Evolutionary conservation across 2,888 invertebrate species (phyloP).

Genomic region (Pachycephus smyrnensis): DNA sequence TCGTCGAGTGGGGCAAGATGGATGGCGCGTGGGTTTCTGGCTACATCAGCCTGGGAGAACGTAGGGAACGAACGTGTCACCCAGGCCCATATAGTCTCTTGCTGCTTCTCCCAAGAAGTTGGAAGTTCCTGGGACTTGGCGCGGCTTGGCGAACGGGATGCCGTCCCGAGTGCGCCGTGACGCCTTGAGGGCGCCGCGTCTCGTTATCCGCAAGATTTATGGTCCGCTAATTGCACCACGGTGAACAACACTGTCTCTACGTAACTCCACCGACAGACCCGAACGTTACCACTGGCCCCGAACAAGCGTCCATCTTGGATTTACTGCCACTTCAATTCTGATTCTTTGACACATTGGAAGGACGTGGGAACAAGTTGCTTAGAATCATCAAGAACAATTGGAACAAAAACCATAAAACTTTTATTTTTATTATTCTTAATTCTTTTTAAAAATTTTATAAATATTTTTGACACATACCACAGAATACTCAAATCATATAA

Average conservation of each 20-base stretch:
- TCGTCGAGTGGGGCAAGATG: conserved; percentile 58
- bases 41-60: conserved; percentile 39
- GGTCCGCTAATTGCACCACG: conserved; percentile 64
- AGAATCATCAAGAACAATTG: neutral
- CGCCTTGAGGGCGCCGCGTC: conserved; percentile 66
- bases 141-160: conserved; percentile 45
- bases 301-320: conserved; percentile 5
- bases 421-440: too few species aligned
- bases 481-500: neutral
- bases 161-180: conserved; percentile 50
- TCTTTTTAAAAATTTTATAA: too few species aligned
- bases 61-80: conserved; percentile 12
- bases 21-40: conserved; percentile 56
- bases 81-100: neutral
- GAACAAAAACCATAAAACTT: too few species aligned
- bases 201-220: conserved; percentile 65
- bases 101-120: conserved; percentile 1
- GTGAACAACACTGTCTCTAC: conserved; percentile 50
- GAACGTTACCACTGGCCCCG: conserved; percentile 8
- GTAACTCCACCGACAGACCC: conserved; percentile 30
- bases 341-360: neutral
- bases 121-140: conserved; percentile 46
- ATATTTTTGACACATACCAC: too few species aligned
- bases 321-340: neutral
- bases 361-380: neutral